Base-by-base conservation (phyloP, 2,113 vertebrate species). In the Hyaena hyaena region DNA sequence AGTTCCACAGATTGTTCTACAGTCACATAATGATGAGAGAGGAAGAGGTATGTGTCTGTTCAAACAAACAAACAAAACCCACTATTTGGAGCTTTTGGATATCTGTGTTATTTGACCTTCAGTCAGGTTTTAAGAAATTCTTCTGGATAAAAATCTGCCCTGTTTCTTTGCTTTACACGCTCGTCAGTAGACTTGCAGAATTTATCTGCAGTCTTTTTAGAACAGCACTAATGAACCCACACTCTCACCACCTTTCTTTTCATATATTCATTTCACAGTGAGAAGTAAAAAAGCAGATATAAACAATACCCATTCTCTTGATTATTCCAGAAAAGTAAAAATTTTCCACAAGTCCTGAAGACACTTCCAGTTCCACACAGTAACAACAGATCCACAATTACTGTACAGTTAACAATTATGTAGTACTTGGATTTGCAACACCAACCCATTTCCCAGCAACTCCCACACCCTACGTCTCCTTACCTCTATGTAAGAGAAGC, bases 131-230 rank as follows among this genome's bases (percentile, higher is more conserved):
- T 76, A 90, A n/a, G 19, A 86, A 93, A 86, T 65, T 74, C 6
- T 94, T 89, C 85, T 69, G 80, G 55, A 39, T 82, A 93, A 90
- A 95, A 95, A 65, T 90, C 23, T 76, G 39, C 69, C 58, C 61
- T 48, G 33, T 76, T 87, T 97, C 73, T 85, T 50, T 81, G 33
- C 17, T 88, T 91, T 76, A 68, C 6, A 74, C 14, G 43, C 11
- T 73, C 35, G 71, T 24, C 5, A 88, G 80, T 3, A 85, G 35
- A 55, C 14, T 87, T 88, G 58, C 24, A 39, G 39, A 39, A 39
- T 61, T 45, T 61, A 66, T 83, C 48, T 77, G 35, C 4, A 88
- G 43, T 83, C 26, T 96, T 93, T 86, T 81, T 43, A 45, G 93
- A 95, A 94, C 0, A 74, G 58, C 17, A 86, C 53, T 86, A 90